Evolutionary conservation across 2,888 invertebrate genomes (phyloP), one percentile per base, ranked within the genome.

Genomic region (Epistrophe grossulariae): DNA sequence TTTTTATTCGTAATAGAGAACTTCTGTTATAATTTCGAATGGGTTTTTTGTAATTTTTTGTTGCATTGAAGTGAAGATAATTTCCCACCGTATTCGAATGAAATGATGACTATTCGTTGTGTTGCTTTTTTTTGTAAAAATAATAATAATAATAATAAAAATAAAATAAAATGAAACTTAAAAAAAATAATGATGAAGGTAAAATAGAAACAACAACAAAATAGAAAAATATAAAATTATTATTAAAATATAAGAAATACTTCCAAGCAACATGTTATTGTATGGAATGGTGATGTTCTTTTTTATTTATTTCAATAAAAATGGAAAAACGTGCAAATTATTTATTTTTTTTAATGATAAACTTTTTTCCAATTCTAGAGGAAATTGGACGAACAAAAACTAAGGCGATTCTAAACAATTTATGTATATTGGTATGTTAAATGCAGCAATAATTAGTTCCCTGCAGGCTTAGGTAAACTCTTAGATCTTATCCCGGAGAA

Each of bases 241-340:
- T 77, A 80, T 64, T 66, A 76, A 77, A 59, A 45, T 66, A 55
- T 84, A 81, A 84, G 81, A 77, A 84, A 84, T 80, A 82, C 78
- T 85, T 85, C 85, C 82, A 82, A 38, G 13, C 60, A 60, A 85
- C 68, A 74, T 78, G 84, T 85, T 85, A 73, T 73, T 85, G 81
- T 82, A 71, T 74, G 85, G 82, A 78, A 64, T 82, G 85, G 85
- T 85, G 85, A 85, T 82, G 85, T 85, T 85, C 78, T 85, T 85
- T 85, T 85, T 85, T 85, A 85, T 85, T 85, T 85, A 85, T 82
- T 85, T 85, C 85, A 85, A 85, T 85, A 85, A 85, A 85, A 85
- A 85, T 85, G 71, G 70, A 80, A 85, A 85, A 81, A 73, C 78
- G 57, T 81, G 59, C 10, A 57, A 9, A n/a, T n/a, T 8, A 0